Percentiles rank a stretch among this genome's conserved stretches.
These are phyloP conservation scores for Simalia tracyae DNA, from an alignment of 2,797 vertebrate species.

Conservation along the genomic window DNA sequence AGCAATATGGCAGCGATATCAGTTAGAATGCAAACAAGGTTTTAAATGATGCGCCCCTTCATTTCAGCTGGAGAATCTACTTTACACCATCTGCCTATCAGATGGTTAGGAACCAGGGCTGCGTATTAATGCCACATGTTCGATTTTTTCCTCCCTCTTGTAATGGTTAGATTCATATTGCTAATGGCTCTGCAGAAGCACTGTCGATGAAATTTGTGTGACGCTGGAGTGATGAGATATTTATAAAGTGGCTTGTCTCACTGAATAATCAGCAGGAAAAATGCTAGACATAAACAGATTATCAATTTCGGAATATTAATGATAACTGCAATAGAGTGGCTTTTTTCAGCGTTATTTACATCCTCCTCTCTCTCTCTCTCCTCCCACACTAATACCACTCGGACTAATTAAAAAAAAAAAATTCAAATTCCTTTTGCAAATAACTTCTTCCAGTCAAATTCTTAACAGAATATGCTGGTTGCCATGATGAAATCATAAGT, in stretches of 20 bases:
- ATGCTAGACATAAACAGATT: slow-evolving; percentile 80
- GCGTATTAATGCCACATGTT: slow-evolving; percentile 96
- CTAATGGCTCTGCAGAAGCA: slow-evolving; percentile 90
- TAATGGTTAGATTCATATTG: slow-evolving; percentile 85
- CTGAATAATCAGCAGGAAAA: slow-evolving; percentile 82
- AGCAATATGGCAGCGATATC: slow-evolving; percentile 99
- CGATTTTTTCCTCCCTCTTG: slow-evolving; percentile 85
- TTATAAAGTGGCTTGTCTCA: slow-evolving; percentile 83
- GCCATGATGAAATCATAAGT: neutral
- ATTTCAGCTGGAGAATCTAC: slow-evolving; percentile 91
- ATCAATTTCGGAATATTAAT: slow-evolving; percentile 79
- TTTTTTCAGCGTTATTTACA: slow-evolving; percentile 61
- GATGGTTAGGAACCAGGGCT: slow-evolving; percentile 90
- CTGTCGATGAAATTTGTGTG: slow-evolving; percentile 86
- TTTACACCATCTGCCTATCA: slow-evolving; percentile 98
- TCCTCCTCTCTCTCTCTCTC: neutral
- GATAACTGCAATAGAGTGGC: slow-evolving; percentile 66
- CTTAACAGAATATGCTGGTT: neutral
- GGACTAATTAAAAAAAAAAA: neutral
- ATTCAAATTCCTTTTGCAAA: neutral
- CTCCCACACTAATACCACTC: neutral
- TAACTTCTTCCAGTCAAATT: neutral
- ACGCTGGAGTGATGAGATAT: slow-evolving; percentile 89
- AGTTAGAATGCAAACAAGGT: slow-evolving; percentile 99
- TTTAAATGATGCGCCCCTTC: slow-evolving; percentile 98